Percentiles rank a stretch among this genome's conserved stretches.
Conservation (phyloP, 2,113 vertebrate species). For the Circaetus gallicus region DNA sequence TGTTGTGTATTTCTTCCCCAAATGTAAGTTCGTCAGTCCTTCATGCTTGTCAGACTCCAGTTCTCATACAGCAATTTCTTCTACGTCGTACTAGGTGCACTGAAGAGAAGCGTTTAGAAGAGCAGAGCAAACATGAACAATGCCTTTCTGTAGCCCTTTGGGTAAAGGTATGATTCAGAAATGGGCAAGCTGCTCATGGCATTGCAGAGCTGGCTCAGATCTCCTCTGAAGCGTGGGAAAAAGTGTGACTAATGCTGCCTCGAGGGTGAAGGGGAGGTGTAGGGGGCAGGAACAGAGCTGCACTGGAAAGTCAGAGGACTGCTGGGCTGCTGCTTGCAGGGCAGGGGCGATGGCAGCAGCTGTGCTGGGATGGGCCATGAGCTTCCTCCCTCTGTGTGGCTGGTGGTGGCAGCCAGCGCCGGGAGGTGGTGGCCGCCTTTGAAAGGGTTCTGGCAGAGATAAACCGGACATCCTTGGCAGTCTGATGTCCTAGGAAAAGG, state of each 20-base stretch:
- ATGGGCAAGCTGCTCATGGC: background rate
- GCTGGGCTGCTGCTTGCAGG: background rate
- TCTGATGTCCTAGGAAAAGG: background rate
- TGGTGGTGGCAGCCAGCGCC: background rate
- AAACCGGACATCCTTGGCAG: background rate
- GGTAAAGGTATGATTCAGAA: background rate
- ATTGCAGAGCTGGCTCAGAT: background rate
- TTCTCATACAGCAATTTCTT: background rate
- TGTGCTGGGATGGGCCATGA: background rate
- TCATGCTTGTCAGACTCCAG: background rate
- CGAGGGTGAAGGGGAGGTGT: background rate
- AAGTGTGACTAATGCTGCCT: background rate
- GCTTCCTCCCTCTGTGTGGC: fast-evolving
- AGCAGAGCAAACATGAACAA: background rate
- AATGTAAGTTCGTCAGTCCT: background rate
- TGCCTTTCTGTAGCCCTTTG: background rate
- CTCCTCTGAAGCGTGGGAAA: background rate
- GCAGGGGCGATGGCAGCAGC: background rate
- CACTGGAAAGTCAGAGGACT: background rate
- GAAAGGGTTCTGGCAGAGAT: background rate
- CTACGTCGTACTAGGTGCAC: fast-evolving
- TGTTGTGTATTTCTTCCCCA: background rate
- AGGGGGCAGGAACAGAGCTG: background rate
- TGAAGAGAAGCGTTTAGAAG: background rate
- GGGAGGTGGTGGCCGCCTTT: background rate